These are phyloP conservation scores for Athene cunicularia DNA, from an alignment of 2,113 vertebrate genomes.

Conservation along the genomic window DNA sequence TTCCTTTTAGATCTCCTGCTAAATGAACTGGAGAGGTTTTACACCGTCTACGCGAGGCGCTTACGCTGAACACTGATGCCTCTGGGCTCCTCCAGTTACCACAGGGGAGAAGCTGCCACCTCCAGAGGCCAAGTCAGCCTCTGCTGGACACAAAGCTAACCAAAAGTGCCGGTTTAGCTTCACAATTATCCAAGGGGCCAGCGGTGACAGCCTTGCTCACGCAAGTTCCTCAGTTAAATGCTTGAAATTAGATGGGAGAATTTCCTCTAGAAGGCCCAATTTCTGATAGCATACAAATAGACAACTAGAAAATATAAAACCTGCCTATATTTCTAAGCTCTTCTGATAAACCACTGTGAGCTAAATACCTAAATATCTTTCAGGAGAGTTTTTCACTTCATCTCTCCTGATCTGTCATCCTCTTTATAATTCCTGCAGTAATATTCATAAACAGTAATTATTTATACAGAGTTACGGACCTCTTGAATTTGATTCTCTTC, in stretches of 20 bases:
- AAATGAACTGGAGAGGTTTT: background rate
- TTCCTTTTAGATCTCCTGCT: background rate
- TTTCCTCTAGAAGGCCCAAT: background rate
- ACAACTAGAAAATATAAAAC: background rate
- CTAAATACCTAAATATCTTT: background rate
- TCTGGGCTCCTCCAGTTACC: background rate
- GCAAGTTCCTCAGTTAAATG: background rate
- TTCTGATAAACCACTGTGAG: background rate
- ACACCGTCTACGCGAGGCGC: background rate
- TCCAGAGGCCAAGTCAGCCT: background rate
- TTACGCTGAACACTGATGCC: background rate
- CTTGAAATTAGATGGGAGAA: background rate
- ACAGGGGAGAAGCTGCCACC: background rate
- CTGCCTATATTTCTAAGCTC: background rate
- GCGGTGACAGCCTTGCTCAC: background rate
- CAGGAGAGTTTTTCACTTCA: background rate
- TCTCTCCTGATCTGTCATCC: background rate
- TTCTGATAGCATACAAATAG: background rate
- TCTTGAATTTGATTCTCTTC: conserved; percentile 61
- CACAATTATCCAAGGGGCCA: background rate
- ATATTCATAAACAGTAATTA: conserved; percentile 63
- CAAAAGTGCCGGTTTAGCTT: background rate
- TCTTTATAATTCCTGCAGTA: background rate
- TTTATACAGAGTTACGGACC: conserved; percentile 48
- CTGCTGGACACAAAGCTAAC: background rate